Base-by-base conservation (phyloP, 2,888 invertebrate genomes). In the Habrosyne pyritoides region DNA sequence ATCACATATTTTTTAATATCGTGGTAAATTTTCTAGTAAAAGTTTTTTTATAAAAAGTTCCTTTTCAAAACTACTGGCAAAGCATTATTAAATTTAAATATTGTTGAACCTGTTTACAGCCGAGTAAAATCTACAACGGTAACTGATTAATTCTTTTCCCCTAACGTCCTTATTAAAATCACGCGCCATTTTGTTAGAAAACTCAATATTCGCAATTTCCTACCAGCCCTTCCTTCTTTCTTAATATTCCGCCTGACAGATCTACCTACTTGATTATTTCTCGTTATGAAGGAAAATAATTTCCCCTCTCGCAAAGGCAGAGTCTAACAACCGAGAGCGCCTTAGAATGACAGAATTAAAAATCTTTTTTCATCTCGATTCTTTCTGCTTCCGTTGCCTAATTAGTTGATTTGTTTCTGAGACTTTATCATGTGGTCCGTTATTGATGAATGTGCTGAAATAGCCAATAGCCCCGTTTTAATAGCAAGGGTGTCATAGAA, bases 231-330 rank as follows among this genome's bases (percentile, higher is more conserved):
- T 24, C 8, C n/a, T 48, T 24, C 12, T 47, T 22, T 24, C 24
- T n/a, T n/a, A 22, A 48, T 48, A 48, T 24, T 24, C 4, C 33
- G n/a, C 12, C n/a, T 48, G 10, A 50, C 28, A 50, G 30, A 18
- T 21, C 28, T 42, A 18, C 42, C 18, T 28, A 28, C 50, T 28
- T 28, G 28, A 50, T 50, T 50, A 50, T 50, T 28, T 21, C 28
- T 50, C 21, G 21, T 30, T 28, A 14, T 18, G 28, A 28, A 21
- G 28, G 28, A 1, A n/a, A 14, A 50, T 28, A 21, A 50, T 18
- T 28, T 18, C 10, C 50, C 28, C 1, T 18, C 28, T 26, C 22
- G 26, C 18, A 1, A 42, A 42, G 18, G 42, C 18, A n/a, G 42
- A 8, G 42, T 14, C 14, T 42, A 18, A 12, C 48, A n/a, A 30